Evolutionary conservation across 2,113 vertebrate species (phyloP).

Genomic region (Phalacrocorax carbo): DNA sequence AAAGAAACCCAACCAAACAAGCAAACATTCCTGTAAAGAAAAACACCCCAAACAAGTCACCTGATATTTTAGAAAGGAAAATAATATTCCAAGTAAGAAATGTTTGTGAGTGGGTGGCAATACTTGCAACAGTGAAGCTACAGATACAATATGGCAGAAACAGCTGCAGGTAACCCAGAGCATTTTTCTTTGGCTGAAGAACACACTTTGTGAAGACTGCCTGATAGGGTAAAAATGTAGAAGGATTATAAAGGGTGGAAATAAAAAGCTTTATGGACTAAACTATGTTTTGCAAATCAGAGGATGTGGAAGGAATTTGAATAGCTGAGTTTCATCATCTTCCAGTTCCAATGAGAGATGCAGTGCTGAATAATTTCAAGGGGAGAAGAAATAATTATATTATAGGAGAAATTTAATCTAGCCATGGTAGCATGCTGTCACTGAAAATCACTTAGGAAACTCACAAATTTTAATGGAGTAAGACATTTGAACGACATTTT

Average conservation of each 20-base stretch:
- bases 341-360: not conserved
- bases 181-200: not conserved
- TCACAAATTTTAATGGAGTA: not conserved
- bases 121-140: not conserved
- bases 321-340: not conserved
- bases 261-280: not conserved
- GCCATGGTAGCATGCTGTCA: not conserved
- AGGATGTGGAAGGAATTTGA: not conserved
- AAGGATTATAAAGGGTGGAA: not conserved
- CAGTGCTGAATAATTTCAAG: not conserved
- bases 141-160: not conserved
- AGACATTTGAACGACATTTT: slow-evolving; percentile 14
- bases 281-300: not conserved
- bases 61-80: not conserved
- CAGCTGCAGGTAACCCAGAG: not conserved
- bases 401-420: not conserved
- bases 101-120: not conserved
- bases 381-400: not conserved
- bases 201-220: not conserved
- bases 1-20: not conserved
- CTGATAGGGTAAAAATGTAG: not conserved
- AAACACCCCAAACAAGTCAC: not conserved
- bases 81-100: not conserved
- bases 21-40: not conserved
- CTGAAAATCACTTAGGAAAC: not conserved